Percentiles rank a stretch among this genome's conserved stretches.
Evolutionary conservation across 2,888 invertebrate genomes (phyloP).

Genomic region (Drosophila seclusa): DNA sequence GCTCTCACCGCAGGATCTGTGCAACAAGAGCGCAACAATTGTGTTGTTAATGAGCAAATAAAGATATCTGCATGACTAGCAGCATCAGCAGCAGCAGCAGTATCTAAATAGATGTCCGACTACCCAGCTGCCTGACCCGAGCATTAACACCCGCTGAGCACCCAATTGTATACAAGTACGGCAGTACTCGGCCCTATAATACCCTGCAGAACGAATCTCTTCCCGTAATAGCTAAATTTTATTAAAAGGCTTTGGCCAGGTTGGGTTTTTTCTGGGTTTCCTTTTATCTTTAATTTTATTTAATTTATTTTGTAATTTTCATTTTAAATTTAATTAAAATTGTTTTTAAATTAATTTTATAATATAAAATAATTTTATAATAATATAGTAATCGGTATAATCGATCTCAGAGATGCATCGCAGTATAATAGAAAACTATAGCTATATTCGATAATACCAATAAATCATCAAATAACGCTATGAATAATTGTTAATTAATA

Average conservation of each 20-base stretch:
- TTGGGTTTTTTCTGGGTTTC: neutral
- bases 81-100: conserved; percentile 35
- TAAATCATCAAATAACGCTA: too few relatives aligned
- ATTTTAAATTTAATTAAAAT: neutral
- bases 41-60: conserved; percentile 79
- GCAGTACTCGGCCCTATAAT: conserved; percentile 11
- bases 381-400: neutral
- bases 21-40: conserved; percentile 73
- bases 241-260: neutral
- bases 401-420: too few relatives aligned
- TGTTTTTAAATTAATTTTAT: too few relatives aligned
- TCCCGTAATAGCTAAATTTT: neutral
- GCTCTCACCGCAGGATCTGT: conserved; percentile 57
- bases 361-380: too few relatives aligned
- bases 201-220: conserved; percentile 21
- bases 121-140: conserved; percentile 49
- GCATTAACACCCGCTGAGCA: conserved; percentile 57
- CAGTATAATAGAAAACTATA: too few relatives aligned
- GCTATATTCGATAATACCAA: neutral
- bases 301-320: fast-evolving
- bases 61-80: conserved; percentile 71
- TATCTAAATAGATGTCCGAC: conserved; percentile 57
- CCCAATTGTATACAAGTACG: conserved; percentile 8
- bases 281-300: too few relatives aligned
- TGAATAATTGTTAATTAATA: too few relatives aligned